Evolutionary conservation across 2,113 vertebrate species (phyloP).

Genomic region (Indicator maculatus): DNA sequence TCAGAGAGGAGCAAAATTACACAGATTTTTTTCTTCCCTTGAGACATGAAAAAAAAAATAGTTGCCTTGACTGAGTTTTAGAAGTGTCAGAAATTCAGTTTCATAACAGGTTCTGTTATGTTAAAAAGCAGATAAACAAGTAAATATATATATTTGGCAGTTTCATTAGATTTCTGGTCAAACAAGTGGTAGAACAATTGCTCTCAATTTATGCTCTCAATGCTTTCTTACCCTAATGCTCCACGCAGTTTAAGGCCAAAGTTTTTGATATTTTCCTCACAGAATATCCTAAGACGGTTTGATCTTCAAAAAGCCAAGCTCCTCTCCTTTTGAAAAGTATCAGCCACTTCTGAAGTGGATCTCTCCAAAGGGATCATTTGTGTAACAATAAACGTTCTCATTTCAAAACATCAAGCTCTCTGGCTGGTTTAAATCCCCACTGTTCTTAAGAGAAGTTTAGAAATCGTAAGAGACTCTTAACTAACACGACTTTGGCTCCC

Average conservation of each 20-base stretch:
- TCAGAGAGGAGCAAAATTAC: constrained; percentile 8
- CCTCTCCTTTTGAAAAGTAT: not conserved
- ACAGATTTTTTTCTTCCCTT: not conserved
- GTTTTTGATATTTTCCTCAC: not conserved
- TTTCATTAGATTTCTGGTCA: not conserved
- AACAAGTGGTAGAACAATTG: not conserved
- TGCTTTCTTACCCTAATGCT: not conserved
- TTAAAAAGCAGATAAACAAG: constrained; percentile 13
- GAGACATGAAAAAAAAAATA: not conserved
- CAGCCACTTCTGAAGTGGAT: not conserved
- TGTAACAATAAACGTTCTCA: not conserved
- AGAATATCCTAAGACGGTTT: not conserved
- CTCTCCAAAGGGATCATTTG: not conserved
- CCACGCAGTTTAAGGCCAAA: not conserved
- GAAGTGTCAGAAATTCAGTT: constrained; percentile 6
- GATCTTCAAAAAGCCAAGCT: not conserved
- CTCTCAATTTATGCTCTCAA: not conserved
- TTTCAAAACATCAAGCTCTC: not conserved
- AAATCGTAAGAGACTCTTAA: not conserved
- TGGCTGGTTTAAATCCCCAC: not conserved
- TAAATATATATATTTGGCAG: not conserved
- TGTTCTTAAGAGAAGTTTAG: not conserved
- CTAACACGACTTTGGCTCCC: not conserved
- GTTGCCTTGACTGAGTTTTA: not conserved
- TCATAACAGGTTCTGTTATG: not conserved